phyloP scores from a whole-genome alignment of 1,140 invertebrate species.

The Daktulosphaira vitifoliae region DNA sequence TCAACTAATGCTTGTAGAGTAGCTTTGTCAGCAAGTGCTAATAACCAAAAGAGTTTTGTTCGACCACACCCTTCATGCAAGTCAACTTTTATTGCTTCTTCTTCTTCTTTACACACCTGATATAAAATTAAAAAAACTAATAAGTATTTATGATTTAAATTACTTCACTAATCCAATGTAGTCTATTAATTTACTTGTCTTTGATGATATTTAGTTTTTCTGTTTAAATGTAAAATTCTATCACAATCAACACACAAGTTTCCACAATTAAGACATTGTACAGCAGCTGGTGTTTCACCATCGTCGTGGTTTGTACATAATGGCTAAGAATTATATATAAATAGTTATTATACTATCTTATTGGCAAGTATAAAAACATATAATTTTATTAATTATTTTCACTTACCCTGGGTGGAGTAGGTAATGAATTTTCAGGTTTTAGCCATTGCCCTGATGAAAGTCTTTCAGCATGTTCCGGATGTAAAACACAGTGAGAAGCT shows the following conservation, averaged over 20 bases:
- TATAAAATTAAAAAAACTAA: neutral
- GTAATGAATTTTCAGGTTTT: constrained; percentile 49
- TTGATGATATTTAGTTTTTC: constrained; percentile 74
- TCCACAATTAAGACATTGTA: constrained; percentile 84
- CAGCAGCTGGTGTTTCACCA: constrained; percentile 84
- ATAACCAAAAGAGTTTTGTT: constrained; percentile 89
- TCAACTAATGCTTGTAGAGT: constrained; percentile 91
- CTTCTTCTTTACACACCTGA: constrained; percentile 83
- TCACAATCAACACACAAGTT: constrained; percentile 94
- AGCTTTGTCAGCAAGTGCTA: constrained; percentile 82
- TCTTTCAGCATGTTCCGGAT: constrained; percentile 82
- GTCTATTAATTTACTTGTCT: constrained; percentile 58
- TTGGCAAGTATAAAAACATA: too few species aligned
- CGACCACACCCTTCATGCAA: constrained; percentile 92
- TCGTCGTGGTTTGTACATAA: constrained; percentile 96
- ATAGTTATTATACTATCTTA: neutral
- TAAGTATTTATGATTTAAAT: neutral
- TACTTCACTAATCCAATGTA: neutral
- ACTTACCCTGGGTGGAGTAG: constrained; percentile 55
- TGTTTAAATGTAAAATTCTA: constrained; percentile 83
- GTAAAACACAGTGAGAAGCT: constrained; percentile 84
- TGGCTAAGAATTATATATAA: constrained; percentile 47
- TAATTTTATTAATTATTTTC: neutral
- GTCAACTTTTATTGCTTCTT: constrained; percentile 87
- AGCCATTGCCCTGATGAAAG: constrained; percentile 62